Evolutionary conservation across 2,888 invertebrate genomes (phyloP).

Genomic region (Leptarthrus brevirostris): DNA sequence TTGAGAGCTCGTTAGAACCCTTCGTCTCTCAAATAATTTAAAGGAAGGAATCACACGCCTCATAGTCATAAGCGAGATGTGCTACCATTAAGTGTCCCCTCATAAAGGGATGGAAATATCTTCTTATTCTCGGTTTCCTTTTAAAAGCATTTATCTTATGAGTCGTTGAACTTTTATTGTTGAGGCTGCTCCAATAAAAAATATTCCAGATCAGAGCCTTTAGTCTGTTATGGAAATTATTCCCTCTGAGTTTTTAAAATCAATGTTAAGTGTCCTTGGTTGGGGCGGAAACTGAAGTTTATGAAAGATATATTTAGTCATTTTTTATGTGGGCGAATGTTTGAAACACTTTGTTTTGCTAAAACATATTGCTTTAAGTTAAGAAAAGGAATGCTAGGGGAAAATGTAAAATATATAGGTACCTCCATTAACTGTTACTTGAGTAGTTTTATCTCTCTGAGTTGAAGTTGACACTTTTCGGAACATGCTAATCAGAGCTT

Average conservation of each 20-base stretch:
- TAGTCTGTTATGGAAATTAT: neutral
- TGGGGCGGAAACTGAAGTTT: neutral
- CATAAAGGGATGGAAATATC: neutral
- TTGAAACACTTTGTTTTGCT: too few species aligned
- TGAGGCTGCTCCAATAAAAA: too few species aligned
- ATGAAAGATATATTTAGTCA: neutral
- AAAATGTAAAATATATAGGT: too few species aligned
- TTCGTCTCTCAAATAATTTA: too few species aligned
- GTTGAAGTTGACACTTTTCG: constrained; percentile 60
- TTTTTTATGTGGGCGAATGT: neutral
- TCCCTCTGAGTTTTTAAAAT: neutral
- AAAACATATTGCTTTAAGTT: too few species aligned
- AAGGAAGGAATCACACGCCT: too few species aligned
- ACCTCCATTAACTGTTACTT: constrained; percentile 64
- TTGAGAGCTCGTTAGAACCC: too few species aligned
- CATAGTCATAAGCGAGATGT: too few species aligned
- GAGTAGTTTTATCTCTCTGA: constrained; percentile 64
- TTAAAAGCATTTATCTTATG: neutral
- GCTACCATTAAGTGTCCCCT: too few species aligned
- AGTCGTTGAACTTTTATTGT: too few species aligned
- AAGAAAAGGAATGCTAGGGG: too few species aligned
- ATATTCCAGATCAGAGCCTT: neutral
- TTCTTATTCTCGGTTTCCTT: neutral
- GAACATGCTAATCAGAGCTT: constrained; percentile 65
- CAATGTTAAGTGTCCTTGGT: neutral